These are phyloP conservation scores for Seira ritae DNA, from an alignment of 2,888 invertebrate genomes.

Conservation along the genomic window DNA sequence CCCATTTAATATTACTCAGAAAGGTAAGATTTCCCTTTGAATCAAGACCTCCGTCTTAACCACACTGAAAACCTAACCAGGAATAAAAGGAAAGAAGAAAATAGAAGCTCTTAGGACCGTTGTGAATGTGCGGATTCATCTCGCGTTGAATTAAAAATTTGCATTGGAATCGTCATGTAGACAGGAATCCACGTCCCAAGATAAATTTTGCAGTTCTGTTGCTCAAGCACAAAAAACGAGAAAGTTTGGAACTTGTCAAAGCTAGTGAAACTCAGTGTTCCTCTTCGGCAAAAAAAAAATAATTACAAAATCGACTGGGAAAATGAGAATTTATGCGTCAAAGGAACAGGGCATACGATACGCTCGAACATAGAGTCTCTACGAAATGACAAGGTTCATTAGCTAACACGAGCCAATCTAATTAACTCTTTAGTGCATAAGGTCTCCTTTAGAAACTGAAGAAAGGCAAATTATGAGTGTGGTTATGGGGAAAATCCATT, in stretches of 20 bases:
- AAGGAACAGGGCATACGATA: not conserved
- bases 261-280: not conserved
- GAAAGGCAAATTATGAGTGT: not conserved
- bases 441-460: not conserved
- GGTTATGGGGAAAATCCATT: too few species aligned
- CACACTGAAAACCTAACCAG: too few species aligned
- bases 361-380: not conserved
- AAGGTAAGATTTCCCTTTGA: too few species aligned
- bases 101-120: too few species aligned
- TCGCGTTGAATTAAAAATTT: too few species aligned
- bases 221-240: not conserved
- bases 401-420: slow-evolving; percentile 22
- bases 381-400: slow-evolving; percentile 34
- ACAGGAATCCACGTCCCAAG: not conserved
- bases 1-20: too few species aligned
- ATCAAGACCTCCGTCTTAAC: too few species aligned
- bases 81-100: too few species aligned
- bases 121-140: too few species aligned
- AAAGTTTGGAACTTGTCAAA: slow-evolving; percentile 1
- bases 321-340: not conserved
- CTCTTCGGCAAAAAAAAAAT: not conserved
- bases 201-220: not conserved
- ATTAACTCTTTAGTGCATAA: slow-evolving; percentile 21
- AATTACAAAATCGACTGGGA: not conserved
- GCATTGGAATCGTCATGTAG: too few species aligned